phyloP scores from a whole-genome alignment of 1,140 invertebrate species.

The Dryas iulia region DNA sequence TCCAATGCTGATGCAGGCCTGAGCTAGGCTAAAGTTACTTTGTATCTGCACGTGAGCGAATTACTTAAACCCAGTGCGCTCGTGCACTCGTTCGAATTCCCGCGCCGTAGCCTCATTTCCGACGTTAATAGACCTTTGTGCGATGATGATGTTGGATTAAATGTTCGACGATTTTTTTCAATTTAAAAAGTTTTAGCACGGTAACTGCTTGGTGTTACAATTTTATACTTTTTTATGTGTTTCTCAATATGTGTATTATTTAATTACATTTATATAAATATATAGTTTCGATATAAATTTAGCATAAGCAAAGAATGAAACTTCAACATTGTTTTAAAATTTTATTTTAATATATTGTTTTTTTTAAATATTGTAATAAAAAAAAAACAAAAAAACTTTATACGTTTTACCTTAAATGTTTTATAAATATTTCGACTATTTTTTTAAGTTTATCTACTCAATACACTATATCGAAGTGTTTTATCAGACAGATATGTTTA shows the following conservation, averaged over 20 bases:
- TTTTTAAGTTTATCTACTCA: no score
- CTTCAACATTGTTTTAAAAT: no score
- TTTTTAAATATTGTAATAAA: no score
- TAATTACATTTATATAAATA: not conserved
- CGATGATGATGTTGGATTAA: conserved; percentile 30
- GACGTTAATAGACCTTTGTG: conserved; percentile 54
- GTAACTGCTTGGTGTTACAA: not conserved
- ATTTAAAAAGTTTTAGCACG: conserved; percentile 1
- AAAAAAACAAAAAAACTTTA: no score
- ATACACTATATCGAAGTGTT: not conserved
- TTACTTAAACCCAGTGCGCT: conserved; percentile 41
- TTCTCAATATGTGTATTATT: not conserved
- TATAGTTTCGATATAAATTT: no score
- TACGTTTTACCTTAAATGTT: no score
- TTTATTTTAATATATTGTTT: no score
- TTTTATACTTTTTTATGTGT: not conserved
- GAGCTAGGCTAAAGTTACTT: conserved; percentile 43
- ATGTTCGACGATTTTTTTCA: conserved; percentile 10
- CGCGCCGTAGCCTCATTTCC: conserved; percentile 44
- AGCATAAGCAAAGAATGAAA: no score
- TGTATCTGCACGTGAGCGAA: conserved; percentile 53
- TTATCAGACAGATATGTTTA: not conserved
- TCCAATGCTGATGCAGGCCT: conserved; percentile 35
- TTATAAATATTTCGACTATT: no score
- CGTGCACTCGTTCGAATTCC: conserved; percentile 55